These are phyloP conservation scores for Cacoxenus indagator DNA, from an alignment of 2,888 invertebrate genomes.

Conservation along the genomic window DNA sequence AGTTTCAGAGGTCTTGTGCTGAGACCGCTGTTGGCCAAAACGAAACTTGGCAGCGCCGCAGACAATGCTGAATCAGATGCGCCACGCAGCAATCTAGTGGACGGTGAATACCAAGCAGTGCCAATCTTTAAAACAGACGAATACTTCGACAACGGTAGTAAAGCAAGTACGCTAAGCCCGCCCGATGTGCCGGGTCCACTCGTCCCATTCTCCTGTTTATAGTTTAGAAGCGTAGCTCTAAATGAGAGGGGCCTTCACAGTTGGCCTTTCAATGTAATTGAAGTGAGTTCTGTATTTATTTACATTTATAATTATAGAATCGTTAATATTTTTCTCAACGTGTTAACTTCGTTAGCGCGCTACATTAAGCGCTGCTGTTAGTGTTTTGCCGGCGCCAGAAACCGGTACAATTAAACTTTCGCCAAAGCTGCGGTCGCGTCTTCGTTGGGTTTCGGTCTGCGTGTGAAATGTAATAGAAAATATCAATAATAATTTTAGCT, in stretches of 20 bases:
- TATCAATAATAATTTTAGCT: neutral
- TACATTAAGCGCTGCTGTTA: neutral
- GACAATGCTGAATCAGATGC: conserved; percentile 21
- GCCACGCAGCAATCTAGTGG: conserved; percentile 50
- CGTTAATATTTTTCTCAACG: neutral
- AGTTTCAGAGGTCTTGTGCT: conserved; percentile 74
- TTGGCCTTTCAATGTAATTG: neutral
- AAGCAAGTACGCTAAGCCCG: conserved; percentile 50
- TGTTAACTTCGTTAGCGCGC: neutral
- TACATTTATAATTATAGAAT: conserved; percentile 12
- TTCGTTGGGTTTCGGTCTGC: conserved; percentile 13
- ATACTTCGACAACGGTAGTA: conserved; percentile 54
- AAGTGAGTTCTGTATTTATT: conserved; percentile 1
- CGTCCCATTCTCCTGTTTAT: neutral
- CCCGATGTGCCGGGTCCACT: conserved; percentile 43
- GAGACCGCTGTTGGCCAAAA: conserved; percentile 73
- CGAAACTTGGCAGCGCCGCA: conserved; percentile 36
- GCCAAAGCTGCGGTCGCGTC: neutral
- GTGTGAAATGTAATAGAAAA: neutral
- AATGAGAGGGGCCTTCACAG: neutral
- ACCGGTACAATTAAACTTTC: neutral
- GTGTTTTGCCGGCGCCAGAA: neutral
- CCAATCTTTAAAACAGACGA: conserved; percentile 65
- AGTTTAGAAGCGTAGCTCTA: neutral
- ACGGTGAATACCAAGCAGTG: conserved; percentile 65